Conservation (phyloP, 2,797 vertebrate genomes). For the Varecia variegata region DNA sequence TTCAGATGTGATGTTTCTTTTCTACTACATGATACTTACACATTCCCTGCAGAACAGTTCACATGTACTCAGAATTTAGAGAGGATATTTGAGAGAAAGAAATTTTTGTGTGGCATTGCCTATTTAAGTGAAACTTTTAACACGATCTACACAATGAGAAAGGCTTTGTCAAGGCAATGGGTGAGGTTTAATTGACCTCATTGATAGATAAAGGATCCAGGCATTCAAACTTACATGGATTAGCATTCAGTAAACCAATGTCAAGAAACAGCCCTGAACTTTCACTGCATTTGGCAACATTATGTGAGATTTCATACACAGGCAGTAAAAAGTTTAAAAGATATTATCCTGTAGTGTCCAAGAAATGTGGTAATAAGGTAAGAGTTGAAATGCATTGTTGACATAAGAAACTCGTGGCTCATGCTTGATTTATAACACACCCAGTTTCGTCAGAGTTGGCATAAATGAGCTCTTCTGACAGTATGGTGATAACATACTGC, state of each 20-base stretch:
- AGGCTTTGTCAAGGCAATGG: slow-evolving; percentile 65
- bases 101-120: slow-evolving; percentile 49
- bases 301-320: slow-evolving; percentile 74
- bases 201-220: slow-evolving; percentile 63
- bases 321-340: slow-evolving; percentile 72
- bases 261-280: slow-evolving; percentile 74
- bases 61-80: background rate
- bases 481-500: slow-evolving; percentile 79
- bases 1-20: slow-evolving; percentile 79
- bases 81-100: slow-evolving; percentile 23
- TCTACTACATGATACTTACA: background rate
- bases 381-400: slow-evolving; percentile 81
- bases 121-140: slow-evolving; percentile 59
- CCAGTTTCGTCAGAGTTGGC: slow-evolving; percentile 81
- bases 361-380: slow-evolving; percentile 84
- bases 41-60: background rate
- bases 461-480: slow-evolving; percentile 71
- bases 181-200: slow-evolving; percentile 76
- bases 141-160: slow-evolving; percentile 14
- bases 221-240: slow-evolving; percentile 58
- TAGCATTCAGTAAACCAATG: slow-evolving; percentile 66
- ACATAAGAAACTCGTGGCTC: slow-evolving; percentile 78
- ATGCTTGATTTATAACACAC: slow-evolving; percentile 79
- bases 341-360: slow-evolving; percentile 78
- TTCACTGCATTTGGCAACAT: slow-evolving; percentile 64